A percentile compares a stretch with the other conserved stretches of the same genome.
These are phyloP conservation scores for Pterois miles DNA, from an alignment of 2,797 vertebrate species.

Conservation along the genomic window DNA sequence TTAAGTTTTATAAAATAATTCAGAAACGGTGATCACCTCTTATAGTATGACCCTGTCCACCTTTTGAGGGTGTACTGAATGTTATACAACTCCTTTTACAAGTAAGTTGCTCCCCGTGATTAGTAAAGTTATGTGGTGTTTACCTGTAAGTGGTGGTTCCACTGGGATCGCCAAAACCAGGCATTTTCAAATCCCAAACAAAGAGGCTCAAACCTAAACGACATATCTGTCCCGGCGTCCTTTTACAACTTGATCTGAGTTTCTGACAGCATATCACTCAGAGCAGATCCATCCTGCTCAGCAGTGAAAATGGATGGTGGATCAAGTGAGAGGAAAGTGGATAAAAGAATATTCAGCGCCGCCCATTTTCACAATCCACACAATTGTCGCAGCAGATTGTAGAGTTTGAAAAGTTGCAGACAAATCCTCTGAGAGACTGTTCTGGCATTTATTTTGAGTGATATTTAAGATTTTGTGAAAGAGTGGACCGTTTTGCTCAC, in stretches of 20 bases:
- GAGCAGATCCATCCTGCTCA: background rate
- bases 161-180: too few relatives aligned
- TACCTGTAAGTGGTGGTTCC: background rate
- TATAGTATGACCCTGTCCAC: too few relatives aligned
- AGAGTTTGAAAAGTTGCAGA: background rate
- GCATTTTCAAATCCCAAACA: too few relatives aligned
- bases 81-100: background rate
- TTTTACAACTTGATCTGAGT: too few relatives aligned
- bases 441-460: background rate
- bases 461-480: background rate
- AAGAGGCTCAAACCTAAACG: too few relatives aligned
- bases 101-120: background rate
- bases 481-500: background rate
- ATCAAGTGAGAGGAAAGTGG: background rate
- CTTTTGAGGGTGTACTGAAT: too few relatives aligned
- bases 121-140: background rate
- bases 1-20: too few relatives aligned
- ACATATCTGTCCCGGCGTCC: too few relatives aligned
- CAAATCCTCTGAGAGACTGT: background rate
- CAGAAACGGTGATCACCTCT: too few relatives aligned
- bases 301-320: background rate
- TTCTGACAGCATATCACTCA: too few relatives aligned
- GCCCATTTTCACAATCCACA: conserved; percentile 3
- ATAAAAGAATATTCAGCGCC: background rate
- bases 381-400: conserved; percentile 4